Evolutionary conservation across 2,113 vertebrate genomes (phyloP), one percentile per base, ranked within the genome.

Genomic region (Meriones unguiculatus): DNA sequence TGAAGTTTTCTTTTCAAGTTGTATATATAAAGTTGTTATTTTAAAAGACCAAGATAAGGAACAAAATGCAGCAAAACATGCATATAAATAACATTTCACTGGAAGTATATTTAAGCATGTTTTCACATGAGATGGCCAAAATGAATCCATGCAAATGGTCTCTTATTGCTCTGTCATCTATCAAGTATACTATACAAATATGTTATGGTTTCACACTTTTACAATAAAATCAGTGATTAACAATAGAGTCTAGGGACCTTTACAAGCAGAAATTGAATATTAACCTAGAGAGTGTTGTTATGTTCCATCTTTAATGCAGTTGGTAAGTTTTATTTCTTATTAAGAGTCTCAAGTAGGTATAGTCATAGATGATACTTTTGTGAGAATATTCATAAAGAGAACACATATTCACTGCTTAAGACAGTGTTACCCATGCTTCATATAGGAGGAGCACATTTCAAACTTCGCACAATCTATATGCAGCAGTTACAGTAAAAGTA

Each of bases 81-180:
- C 70, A 69, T 65, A 13, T 72, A 94, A 82, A 67, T 92, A 18
- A 89, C 2, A 7, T 15, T 90, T 95, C 70, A 85, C 30, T 52
- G 28, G 59, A 93, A 93, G 65, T 77, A 76, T 50, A 73, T 41
- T 8, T 82, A 91, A 84, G 25, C 8, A 87, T 2, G 35, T 78
- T 95, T 91, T 75, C 95, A 57, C 20, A 64, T 87, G 59, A 93
- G 30, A 14, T 14, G 89, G 41, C 78, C 64, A 25, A 70, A 91
- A 35, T 32, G 64, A 93, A 93, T 87, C 6, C 32, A 94, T 87
- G 38, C 67, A 87, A 94, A 70, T 1, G 24, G 30, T 0, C 25
- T 46, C 30, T 41, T 84, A 75, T 87, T 91, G 25, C 87, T 82
- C 1, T 25, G 77, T 89, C 84, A 59, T 13, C 50, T 18, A 38